These are phyloP conservation scores for Paguma larvata DNA, from an alignment of 2,797 vertebrate species.

Conservation along the genomic window DNA sequence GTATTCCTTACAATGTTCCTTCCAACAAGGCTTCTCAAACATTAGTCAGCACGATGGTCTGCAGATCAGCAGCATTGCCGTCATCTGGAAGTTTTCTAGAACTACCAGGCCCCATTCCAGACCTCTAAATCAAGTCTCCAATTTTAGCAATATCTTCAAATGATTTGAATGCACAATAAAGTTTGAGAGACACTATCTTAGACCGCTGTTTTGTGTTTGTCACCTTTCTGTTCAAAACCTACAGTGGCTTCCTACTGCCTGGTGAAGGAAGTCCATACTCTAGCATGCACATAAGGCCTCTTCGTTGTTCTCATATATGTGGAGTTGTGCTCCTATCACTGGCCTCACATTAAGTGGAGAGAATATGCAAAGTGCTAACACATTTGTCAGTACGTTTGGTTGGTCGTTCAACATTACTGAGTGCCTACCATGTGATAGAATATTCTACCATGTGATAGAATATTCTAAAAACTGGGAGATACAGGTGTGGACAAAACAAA, in stretches of 20 bases:
- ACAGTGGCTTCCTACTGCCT: not conserved
- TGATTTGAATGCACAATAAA: slow-evolving; percentile 10
- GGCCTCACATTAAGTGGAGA: not conserved
- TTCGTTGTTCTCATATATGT: not conserved
- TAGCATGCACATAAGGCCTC: not conserved
- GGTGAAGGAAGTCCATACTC: not conserved
- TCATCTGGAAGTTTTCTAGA: not conserved
- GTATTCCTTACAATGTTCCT: slow-evolving; percentile 43
- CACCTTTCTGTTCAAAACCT: slow-evolving; percentile 37
- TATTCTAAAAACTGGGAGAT: not conserved
- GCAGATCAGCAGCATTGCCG: not conserved
- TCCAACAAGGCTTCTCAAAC: slow-evolving; percentile 46
- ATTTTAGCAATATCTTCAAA: slow-evolving; percentile 36
- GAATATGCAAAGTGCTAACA: not conserved
- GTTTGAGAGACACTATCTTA: slow-evolving; percentile 9
- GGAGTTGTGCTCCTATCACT: not conserved
- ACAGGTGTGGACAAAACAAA: not conserved
- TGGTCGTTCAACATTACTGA: not conserved
- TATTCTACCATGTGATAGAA: not conserved
- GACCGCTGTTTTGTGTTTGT: not conserved
- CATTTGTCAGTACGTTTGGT: not conserved
- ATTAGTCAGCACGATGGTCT: not conserved
- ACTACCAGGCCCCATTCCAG: not conserved
- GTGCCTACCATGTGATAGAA: not conserved
- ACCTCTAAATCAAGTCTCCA: slow-evolving; percentile 1